Percentiles rank a stretch among this genome's conserved stretches.
phyloP scores from a whole-genome alignment of 2,888 invertebrate genomes.

The Stegophylla sp. region DNA sequence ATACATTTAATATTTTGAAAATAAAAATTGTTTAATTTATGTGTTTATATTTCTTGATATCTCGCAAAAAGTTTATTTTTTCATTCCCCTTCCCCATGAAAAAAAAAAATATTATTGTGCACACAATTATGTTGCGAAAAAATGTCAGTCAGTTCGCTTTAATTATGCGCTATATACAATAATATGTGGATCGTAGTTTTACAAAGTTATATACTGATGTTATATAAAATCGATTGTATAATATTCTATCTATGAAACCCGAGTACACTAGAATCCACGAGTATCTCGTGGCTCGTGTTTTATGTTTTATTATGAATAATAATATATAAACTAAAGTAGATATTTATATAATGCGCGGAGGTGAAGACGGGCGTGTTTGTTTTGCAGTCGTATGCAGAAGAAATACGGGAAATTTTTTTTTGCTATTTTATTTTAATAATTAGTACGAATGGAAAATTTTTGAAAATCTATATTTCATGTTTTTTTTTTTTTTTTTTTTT shows the following conservation, averaged over 20 bases:
- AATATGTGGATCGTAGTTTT: no score
- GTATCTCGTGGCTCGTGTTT: not conserved
- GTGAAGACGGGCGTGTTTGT: not conserved
- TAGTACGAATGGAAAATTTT: not conserved
- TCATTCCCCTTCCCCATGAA: no score
- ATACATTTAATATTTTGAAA: conserved; percentile 7
- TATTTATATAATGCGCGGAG: not conserved
- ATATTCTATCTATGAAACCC: conserved; percentile 26
- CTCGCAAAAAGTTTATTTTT: not conserved
- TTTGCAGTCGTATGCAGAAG: not conserved
- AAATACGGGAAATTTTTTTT: not conserved
- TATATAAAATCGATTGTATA: conserved; percentile 21
- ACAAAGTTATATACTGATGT: not conserved
- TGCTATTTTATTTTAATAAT: not conserved
- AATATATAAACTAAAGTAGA: not conserved
- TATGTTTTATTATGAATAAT: no score
- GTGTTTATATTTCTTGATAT: conserved; percentile 11
- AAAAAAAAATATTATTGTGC: not conserved
- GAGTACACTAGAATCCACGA: conserved; percentile 40
- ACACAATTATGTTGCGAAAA: conserved; percentile 23
- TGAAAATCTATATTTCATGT: not conserved
- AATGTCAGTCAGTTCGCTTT: conserved; percentile 1
- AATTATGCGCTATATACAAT: not conserved
- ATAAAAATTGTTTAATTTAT: conserved; percentile 32
- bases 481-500: no score